phyloP scores from a whole-genome alignment of 2,888 invertebrate genomes.

The Papilio gigon region DNA sequence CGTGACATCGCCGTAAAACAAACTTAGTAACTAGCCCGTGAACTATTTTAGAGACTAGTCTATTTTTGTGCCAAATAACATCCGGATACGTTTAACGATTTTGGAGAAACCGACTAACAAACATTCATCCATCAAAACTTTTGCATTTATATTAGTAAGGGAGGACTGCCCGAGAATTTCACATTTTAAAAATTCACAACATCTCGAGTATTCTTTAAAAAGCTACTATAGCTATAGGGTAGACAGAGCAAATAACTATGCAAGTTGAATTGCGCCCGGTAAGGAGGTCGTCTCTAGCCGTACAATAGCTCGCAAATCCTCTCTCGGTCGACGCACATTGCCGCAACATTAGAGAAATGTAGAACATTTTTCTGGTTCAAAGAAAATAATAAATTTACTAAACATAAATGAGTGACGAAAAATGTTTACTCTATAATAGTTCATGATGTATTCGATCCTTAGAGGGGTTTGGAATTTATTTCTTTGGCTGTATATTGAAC shows the following conservation, averaged over 20 bases:
- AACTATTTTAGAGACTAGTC: too few species aligned
- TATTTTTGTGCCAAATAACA: too few species aligned
- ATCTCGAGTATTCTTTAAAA: background rate
- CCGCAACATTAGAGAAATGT: slow-evolving; percentile 2
- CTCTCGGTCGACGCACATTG: slow-evolving; percentile 19
- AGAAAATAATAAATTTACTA: background rate
- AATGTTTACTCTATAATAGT: too few species aligned
- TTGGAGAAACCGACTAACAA: background rate
- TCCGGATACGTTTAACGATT: too few species aligned
- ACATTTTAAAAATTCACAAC: background rate
- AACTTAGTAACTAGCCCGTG: too few species aligned
- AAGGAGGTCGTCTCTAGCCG: slow-evolving; percentile 28
- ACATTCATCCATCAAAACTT: too few species aligned
- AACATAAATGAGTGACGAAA: too few species aligned
- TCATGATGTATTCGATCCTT: too few species aligned
- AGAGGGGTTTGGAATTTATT: too few species aligned
- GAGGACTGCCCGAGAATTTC: background rate
- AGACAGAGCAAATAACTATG: background rate
- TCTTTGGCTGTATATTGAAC: too few species aligned
- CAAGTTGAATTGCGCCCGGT: slow-evolving; percentile 2
- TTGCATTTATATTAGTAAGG: background rate
- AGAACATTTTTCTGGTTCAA: slow-evolving; percentile 7
- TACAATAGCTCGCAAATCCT: slow-evolving; percentile 37
- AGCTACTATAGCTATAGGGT: background rate
- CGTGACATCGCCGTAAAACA: too few species aligned